These are phyloP conservation scores for Thamnophis sirtalis DNA, from an alignment of 2,113 vertebrate genomes.

Conservation along the genomic window DNA sequence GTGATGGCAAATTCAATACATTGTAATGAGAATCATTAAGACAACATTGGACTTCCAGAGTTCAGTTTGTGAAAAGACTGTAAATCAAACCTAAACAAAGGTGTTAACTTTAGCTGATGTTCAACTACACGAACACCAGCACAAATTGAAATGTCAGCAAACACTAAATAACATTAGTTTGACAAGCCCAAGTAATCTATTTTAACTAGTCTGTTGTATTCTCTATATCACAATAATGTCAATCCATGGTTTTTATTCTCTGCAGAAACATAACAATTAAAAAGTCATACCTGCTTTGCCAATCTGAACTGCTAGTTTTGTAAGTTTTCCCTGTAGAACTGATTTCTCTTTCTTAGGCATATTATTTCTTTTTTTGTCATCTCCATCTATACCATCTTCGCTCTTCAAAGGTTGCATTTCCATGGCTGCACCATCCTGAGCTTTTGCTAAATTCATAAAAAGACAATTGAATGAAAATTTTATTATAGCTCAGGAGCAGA, in stretches of 20 bases:
- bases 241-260: neutral
- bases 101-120: neutral
- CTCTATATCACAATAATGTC: neutral
- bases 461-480: neutral
- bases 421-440: slow-evolving; percentile 97
- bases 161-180: neutral
- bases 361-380: slow-evolving; percentile 92
- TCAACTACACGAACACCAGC: neutral
- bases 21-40: neutral
- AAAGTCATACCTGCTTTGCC: slow-evolving; percentile 90
- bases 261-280: neutral
- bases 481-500: neutral
- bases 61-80: neutral
- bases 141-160: neutral
- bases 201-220: neutral
- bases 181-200: neutral
- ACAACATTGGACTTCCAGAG: neutral
- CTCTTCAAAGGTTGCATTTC: slow-evolving; percentile 99
- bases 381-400: slow-evolving; percentile 87
- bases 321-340: slow-evolving; percentile 96
- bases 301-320: slow-evolving; percentile 96
- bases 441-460: slow-evolving; percentile 80
- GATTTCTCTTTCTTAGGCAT: slow-evolving; percentile 98
- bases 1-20: neutral
- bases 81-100: neutral